Percentiles rank a stretch among this genome's conserved stretches.
Evolutionary conservation across 2,797 vertebrate species (phyloP).

Genomic region (Chromis chromis): DNA sequence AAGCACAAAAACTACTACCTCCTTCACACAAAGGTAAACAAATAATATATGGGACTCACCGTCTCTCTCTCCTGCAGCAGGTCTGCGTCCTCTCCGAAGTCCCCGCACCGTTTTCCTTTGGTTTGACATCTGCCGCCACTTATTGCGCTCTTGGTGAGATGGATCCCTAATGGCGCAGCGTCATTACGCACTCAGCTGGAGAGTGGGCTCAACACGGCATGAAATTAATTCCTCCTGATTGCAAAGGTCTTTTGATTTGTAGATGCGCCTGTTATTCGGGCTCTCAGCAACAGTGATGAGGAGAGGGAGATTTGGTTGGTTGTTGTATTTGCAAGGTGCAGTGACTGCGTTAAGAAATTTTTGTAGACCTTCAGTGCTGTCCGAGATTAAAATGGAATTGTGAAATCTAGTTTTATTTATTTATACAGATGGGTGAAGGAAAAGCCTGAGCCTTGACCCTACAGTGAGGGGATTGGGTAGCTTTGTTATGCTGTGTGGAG

Average conservation of each 20-base stretch:
- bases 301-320: too few species aligned
- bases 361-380: too few species aligned
- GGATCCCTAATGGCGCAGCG: neutral
- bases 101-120: neutral
- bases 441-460: too few species aligned
- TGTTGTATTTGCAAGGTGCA: too few species aligned
- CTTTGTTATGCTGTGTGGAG: too few species aligned
- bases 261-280: neutral
- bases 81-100: conserved; percentile 1
- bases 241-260: neutral
- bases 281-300: too few species aligned
- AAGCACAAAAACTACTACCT: too few species aligned
- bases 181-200: conserved; percentile 19
- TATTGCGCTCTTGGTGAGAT: conserved; percentile 9
- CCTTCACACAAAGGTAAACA: neutral
- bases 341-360: too few species aligned
- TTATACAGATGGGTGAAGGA: too few species aligned
- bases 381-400: too few species aligned
- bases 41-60: neutral
- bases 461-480: too few species aligned
- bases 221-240: neutral
- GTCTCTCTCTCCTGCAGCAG: neutral
- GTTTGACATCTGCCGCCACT: neutral
- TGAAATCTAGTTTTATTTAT: too few species aligned
- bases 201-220: neutral